A percentile compares a stretch with the other conserved stretches of the same genome.
Conservation (phyloP, 2,113 vertebrate genomes). For the Pygoscelis antarcticus region DNA sequence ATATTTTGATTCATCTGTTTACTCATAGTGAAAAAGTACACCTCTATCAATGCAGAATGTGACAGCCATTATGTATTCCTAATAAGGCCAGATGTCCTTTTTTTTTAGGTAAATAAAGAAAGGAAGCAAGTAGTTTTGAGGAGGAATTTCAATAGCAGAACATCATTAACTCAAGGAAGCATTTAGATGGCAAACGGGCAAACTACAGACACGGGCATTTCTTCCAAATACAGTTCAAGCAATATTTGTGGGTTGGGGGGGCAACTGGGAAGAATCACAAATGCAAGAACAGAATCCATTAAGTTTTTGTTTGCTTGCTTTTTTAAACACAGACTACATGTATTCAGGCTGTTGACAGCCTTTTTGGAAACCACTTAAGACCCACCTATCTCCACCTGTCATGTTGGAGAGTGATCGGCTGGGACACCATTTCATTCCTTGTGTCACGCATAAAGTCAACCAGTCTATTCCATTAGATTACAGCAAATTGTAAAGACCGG, state of each 20-base stretch:
- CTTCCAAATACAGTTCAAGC: not conserved
- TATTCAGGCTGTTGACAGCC: not conserved
- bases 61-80: not conserved
- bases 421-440: not conserved
- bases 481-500: not conserved
- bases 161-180: not conserved
- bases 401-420: not conserved
- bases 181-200: not conserved
- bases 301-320: not conserved
- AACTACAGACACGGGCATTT: rapidly evolving
- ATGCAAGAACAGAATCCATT: not conserved
- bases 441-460: not conserved
- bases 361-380: not conserved
- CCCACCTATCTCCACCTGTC: not conserved
- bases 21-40: not conserved
- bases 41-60: not conserved
- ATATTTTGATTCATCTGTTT: not conserved
- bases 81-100: rapidly evolving
- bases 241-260: not conserved
- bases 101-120: not conserved
- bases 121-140: not conserved
- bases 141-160: not conserved
- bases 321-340: not conserved
- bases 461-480: not conserved
- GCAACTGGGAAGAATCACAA: not conserved